phyloP scores from a whole-genome alignment of 2,888 invertebrate species.

The Tupiocoris notatus region DNA sequence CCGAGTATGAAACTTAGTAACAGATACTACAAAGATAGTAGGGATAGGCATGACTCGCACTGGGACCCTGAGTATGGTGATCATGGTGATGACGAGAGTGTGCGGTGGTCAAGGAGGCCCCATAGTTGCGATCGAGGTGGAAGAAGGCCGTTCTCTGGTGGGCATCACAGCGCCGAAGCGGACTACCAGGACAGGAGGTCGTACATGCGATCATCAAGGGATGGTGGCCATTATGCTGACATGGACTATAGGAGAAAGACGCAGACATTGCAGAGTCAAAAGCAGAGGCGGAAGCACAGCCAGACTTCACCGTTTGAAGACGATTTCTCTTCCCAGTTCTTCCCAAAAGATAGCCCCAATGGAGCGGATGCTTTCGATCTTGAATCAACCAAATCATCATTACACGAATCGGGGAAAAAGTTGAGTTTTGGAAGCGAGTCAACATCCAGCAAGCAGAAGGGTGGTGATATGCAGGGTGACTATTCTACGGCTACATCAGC shows the following conservation, averaged over 20 bases:
- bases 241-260: constrained; percentile 49
- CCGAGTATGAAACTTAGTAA: constrained; percentile 47
- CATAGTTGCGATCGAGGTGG: constrained; percentile 45
- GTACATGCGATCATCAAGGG: constrained; percentile 48
- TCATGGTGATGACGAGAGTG: constrained; percentile 49
- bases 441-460: neutral
- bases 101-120: constrained; percentile 45
- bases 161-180: constrained; percentile 45
- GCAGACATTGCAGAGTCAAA: constrained; percentile 52
- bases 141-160: constrained; percentile 42
- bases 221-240: constrained; percentile 49
- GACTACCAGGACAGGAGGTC: constrained; percentile 47
- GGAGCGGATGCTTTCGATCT: constrained; percentile 49
- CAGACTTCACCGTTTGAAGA: constrained; percentile 62
- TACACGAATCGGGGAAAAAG: constrained; percentile 38
- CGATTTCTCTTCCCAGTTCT: constrained; percentile 59
- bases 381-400: constrained; percentile 39
- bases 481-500: neutral
- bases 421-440: constrained; percentile 28
- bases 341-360: constrained; percentile 50
- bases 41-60: constrained; percentile 60
- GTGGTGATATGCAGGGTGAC: constrained; percentile 9
- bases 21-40: constrained; percentile 48
- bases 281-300: constrained; percentile 51
- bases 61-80: constrained; percentile 70